Conservation (phyloP, 2,888 invertebrate genomes). For the Agrochola lychnidis region DNA sequence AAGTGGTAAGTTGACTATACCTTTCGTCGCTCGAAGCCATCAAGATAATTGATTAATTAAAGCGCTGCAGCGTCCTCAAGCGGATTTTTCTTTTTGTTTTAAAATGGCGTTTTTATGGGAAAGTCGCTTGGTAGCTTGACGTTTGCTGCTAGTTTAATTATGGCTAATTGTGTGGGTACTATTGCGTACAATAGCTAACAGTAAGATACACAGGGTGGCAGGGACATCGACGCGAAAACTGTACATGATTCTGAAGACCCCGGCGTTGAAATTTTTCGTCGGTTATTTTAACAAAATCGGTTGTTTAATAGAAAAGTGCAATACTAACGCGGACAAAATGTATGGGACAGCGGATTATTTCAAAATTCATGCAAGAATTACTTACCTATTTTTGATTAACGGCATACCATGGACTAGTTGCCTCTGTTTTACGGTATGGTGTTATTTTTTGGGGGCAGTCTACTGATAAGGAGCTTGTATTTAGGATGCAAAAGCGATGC, state of each 20-base stretch:
- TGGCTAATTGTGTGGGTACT: not conserved
- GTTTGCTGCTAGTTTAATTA: slow-evolving; percentile 44
- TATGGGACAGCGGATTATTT: no score
- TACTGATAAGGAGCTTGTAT: no score
- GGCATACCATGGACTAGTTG: no score
- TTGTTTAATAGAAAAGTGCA: no score
- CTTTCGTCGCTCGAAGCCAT: slow-evolving; percentile 73
- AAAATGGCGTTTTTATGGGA: slow-evolving; percentile 57
- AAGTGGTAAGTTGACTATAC: slow-evolving; percentile 69
- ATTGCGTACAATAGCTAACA: not conserved
- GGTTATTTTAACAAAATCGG: no score
- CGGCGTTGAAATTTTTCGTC: no score
- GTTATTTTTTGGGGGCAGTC: no score
- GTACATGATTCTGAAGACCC: no score
- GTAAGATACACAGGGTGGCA: not conserved
- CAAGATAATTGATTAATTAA: slow-evolving; percentile 82
- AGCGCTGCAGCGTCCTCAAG: slow-evolving; percentile 72
- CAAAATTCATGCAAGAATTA: not conserved
- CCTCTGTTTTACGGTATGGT: no score
- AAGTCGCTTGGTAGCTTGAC: slow-evolving; percentile 35
- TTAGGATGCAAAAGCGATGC: no score
- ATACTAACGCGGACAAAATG: no score
- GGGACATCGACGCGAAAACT: no score
- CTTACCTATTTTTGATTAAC: not conserved
- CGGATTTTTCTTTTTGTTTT: slow-evolving; percentile 58